Conservation (phyloP, 2,797 vertebrate species). For the Lepilemur ruficaudatus region DNA sequence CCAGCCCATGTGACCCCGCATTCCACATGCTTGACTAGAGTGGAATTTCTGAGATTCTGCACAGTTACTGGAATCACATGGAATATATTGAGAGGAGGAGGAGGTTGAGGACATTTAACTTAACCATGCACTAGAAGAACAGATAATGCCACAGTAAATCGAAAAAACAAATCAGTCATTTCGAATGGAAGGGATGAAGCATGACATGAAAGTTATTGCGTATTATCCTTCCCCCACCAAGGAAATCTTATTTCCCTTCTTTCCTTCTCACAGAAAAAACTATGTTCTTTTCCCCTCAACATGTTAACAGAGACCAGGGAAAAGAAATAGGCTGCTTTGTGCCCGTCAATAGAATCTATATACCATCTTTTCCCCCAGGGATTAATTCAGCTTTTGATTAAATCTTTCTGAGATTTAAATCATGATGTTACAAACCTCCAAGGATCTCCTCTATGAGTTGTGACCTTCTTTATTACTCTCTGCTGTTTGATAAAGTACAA, state of each 20-base stretch:
- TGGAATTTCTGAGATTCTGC: conserved; percentile 7
- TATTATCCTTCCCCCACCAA: conserved; percentile 25
- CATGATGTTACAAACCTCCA: conserved; percentile 88
- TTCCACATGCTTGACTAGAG: conserved; percentile 64
- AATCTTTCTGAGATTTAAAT: conserved; percentile 90
- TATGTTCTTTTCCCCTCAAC: conserved; percentile 59
- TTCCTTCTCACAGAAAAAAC: conserved; percentile 62
- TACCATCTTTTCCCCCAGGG: conserved; percentile 85
- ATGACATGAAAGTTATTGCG: fast-evolving
- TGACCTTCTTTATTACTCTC: conserved; percentile 88
- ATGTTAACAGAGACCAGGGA: conserved; percentile 83
- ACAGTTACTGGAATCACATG: conserved; percentile 33
- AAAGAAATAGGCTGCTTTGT: conserved; percentile 79
- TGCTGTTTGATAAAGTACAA: conserved; percentile 84
- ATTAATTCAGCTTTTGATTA: conserved; percentile 90
- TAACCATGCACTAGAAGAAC: not conserved
- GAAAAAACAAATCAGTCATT: not conserved
- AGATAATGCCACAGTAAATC: not conserved
- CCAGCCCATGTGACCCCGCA: conserved; percentile 46
- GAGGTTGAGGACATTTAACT: conserved; percentile 4
- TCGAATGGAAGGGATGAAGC: not conserved
- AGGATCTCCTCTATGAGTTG: conserved; percentile 86
- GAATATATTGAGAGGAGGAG: not conserved
- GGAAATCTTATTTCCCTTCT: conserved; percentile 76
- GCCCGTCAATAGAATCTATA: conserved; percentile 87